A percentile compares a stretch with the other conserved stretches of the same genome.
Conservation (phyloP, 1,140 invertebrate genomes). For the Anoplolepis gracilipes region DNA sequence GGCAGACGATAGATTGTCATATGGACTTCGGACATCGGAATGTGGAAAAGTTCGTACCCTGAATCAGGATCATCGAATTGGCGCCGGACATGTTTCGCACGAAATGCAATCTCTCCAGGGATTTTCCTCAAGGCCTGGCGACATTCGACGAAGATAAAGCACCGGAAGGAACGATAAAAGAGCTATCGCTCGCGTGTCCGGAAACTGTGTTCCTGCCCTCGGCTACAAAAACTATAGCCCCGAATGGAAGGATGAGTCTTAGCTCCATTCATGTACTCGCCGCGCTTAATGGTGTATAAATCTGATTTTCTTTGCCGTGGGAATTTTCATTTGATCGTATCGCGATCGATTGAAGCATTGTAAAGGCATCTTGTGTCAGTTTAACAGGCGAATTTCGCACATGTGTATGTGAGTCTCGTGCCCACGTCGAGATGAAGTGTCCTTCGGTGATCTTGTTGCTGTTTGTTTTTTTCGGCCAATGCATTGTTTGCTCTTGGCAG, state of each 20-base stretch:
- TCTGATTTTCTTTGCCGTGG: constrained; percentile 1
- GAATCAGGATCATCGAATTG: constrained; percentile 42
- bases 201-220: constrained; percentile 66
- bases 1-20: not conserved
- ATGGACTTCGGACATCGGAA: too few species aligned
- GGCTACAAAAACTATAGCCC: constrained; percentile 28
- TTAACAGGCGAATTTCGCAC: not conserved
- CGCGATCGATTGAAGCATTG: not conserved
- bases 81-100: constrained; percentile 31
- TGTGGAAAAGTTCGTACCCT: constrained; percentile 13
- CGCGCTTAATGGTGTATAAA: constrained; percentile 10
- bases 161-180: constrained; percentile 65
- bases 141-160: constrained; percentile 57
- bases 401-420: not conserved
- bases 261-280: constrained; percentile 36
- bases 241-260: constrained; percentile 17
- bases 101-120: constrained; percentile 69
- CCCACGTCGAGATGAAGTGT: constrained; percentile 55
- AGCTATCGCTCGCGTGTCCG: constrained; percentile 60
- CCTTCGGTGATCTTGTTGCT: constrained; percentile 25
- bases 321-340: not conserved
- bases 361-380: too few species aligned
- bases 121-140: constrained; percentile 67
- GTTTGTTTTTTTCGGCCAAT: constrained; percentile 37
- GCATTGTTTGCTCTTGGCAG: not conserved